Evolutionary conservation across 1,140 invertebrate species (phyloP), one percentile per base, ranked within the genome.

Genomic region (Philotrypesis tridentata): DNA sequence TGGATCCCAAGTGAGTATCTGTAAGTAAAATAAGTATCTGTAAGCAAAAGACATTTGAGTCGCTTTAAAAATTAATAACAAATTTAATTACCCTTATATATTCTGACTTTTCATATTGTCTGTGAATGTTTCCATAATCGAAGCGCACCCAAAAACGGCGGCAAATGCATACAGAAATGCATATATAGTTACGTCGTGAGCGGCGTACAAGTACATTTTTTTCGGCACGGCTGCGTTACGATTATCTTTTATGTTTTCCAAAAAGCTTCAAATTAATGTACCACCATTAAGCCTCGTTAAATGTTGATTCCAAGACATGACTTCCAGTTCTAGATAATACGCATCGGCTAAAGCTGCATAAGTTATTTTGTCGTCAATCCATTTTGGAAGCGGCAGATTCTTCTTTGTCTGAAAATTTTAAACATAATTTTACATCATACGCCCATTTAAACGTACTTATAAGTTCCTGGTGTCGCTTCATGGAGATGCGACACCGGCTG

Each of bases 161-260:
- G 31, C 8, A 40, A 6, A 40, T 72, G 70, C 70, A 17, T 25
- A 43, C 1, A 14, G 7, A 43, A 72, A 72, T 25, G n/a, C 70
- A 40, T 17, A 7, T 33, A 72, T 1, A 11, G 70, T 72, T 21
- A 72, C 8, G 37, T 72, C 70, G 21, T 72, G 70, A 23, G 14
- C 31, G 7, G 33, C n/a, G 37, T 72, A 72, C 31, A 72, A 43
- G 23, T 72, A 72, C 2, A 72, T 43, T 25, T 72, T 72, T 40
- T 43, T 37, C 27, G 70, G 70, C 14, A 37, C n/a, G 3, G 7
- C 27, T 6, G 8, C 31, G 11, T 23, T 23, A 5, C 33, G 21
- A 23, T 72, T 72, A 5, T 40, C 12, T 8, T 72, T 43, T 5
- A 72, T 72, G 23, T 72, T 72, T 25, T 72, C 70, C 0, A 72